Percentiles rank a stretch among this genome's conserved stretches.
Evolutionary conservation across 2,797 vertebrate genomes (phyloP).

Genomic region (Anguilla anguilla): DNA sequence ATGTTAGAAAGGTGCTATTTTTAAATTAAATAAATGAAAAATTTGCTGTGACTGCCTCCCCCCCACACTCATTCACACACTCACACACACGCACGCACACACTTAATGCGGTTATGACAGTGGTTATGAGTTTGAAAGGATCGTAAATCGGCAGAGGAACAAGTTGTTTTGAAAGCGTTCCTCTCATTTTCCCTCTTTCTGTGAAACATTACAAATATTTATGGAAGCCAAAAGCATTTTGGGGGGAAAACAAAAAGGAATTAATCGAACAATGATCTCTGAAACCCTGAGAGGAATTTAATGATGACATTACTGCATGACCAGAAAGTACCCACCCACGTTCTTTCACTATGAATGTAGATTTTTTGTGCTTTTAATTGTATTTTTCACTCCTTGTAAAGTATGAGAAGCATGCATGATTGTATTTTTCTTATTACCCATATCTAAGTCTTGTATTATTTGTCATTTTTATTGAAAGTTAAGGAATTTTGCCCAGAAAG

Average conservation of each 20-base stretch:
- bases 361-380: slow-evolving; percentile 9
- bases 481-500: background rate
- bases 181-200: background rate
- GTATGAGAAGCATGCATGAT: background rate
- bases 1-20: background rate
- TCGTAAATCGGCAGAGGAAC: slow-evolving; percentile 16
- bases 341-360: slow-evolving; percentile 1
- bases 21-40: background rate
- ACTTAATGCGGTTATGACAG: slow-evolving; percentile 19
- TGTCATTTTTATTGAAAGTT: slow-evolving; percentile 24
- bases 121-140: background rate
- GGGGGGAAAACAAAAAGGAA: slow-evolving; percentile 11
- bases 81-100: no score
- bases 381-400: slow-evolving; percentile 7
- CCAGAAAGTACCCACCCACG: slow-evolving; percentile 31
- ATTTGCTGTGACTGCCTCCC: background rate
- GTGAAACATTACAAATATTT: slow-evolving; percentile 26
- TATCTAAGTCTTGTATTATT: slow-evolving; percentile 27
- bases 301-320: slow-evolving; percentile 36
- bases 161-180: background rate
- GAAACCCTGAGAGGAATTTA: slow-evolving; percentile 27
- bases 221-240: slow-evolving; percentile 26
- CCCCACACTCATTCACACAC: background rate
- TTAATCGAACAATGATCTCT: slow-evolving; percentile 14
- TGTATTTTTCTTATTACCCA: background rate